These are phyloP conservation scores for Panthera tigris DNA, from an alignment of 2,113 vertebrate genomes.

Conservation along the genomic window DNA sequence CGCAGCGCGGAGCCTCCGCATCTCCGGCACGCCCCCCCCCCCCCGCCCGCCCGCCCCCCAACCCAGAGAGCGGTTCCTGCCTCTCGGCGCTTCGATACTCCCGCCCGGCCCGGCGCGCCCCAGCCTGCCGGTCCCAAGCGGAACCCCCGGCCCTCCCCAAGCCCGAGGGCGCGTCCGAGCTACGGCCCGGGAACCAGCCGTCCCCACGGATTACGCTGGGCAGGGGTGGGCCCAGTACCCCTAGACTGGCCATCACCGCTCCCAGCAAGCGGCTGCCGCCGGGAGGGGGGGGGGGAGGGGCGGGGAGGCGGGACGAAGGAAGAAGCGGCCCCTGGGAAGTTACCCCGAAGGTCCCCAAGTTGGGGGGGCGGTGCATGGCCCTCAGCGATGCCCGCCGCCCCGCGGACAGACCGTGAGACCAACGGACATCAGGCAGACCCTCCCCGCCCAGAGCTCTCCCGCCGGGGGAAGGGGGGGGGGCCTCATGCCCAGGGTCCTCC, in stretches of 20 bases:
- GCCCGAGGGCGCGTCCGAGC: slow-evolving; percentile 14
- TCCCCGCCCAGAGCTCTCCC: background rate
- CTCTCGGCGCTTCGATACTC: background rate
- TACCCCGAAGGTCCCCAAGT: slow-evolving; percentile 41
- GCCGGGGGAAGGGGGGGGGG: background rate
- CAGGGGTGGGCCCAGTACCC: background rate
- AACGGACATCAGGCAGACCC: background rate
- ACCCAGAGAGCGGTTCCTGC: background rate
- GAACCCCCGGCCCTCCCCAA: background rate
- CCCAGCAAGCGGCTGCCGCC: background rate
- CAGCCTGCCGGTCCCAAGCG: background rate
- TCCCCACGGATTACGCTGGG: background rate
- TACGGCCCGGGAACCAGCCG: background rate
- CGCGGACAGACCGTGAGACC: background rate
- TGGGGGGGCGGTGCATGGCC: background rate
- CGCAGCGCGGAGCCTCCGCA: background rate
- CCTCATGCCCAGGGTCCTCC: background rate
- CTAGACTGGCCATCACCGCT: background rate
- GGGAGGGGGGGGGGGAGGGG: background rate
- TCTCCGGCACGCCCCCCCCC: background rate
- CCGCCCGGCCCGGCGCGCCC: background rate
- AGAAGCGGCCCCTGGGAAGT: slow-evolving; percentile 40
- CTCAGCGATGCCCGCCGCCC: background rate
- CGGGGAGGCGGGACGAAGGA: background rate
- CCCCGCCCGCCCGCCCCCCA: background rate